Evolutionary conservation across 2,888 invertebrate genomes (phyloP), one percentile per base, ranked within the genome.

Genomic region (Cataglyphis livida): DNA sequence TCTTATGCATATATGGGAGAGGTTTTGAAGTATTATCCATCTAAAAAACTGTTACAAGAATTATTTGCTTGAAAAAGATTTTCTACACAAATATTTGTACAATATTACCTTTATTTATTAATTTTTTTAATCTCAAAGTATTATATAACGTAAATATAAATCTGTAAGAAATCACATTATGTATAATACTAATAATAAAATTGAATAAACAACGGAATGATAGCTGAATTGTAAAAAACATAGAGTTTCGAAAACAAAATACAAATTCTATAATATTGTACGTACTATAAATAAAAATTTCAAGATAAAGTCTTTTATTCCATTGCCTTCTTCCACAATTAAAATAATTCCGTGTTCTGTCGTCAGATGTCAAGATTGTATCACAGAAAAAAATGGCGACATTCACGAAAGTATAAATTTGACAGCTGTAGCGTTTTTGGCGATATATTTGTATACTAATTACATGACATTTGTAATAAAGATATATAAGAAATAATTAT

Each of bases 1-100:
- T 90, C 94, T 84, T 88, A 38, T 95, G 95, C 91, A 91, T 96
- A 18, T 96, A 95, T 92, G 96, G 96, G 57, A 95, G 95, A 92
- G 96, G 96, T 44, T 91, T 96, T 70, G 95, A 96, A 92, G 86
- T 95, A n/a, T 87, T 94, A 68, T 54, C 68, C 4, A 18, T 75
- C 12, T 65, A 59, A 32, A 44, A 73, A 54, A 25, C 0, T 6
- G 7, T 64, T 1, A n/a, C 32, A 48, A 62, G 35, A 48, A 6
- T 12, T 10, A 41, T 25, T 35, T 15, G 3, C 6, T 0, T 25
- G 3, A 62, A 64, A 38, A 25, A n/a, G 35, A 74, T 18, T 64
- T 75, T 64, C 6, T 62, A n/a, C 0, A 9, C 0, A 61, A 61
- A 12, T 38, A 18, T 71, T 25, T 48, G 5, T 51, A 32, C 9